Conservation (phyloP, 2,113 vertebrate genomes). For the Parotia lawesii region DNA sequence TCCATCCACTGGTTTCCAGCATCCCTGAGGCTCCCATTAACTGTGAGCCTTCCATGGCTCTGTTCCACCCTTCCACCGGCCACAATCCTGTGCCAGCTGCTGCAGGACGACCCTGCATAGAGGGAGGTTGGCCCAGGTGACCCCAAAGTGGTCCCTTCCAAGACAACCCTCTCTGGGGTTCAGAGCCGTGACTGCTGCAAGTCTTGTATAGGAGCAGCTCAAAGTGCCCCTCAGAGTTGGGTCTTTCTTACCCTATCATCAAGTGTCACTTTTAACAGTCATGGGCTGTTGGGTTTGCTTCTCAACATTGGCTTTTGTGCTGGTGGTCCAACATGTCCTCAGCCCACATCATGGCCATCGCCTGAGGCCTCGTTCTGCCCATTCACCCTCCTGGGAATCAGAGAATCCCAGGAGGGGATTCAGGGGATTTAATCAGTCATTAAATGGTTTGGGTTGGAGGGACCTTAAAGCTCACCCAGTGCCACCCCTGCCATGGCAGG, state of each 20-base stretch:
- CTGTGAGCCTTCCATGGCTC: background rate
- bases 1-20: background rate
- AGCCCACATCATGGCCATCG: accelerated
- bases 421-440: no score
- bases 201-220: background rate
- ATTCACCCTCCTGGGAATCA: background rate
- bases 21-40: background rate
- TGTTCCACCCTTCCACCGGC: background rate
- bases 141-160: background rate
- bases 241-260: background rate
- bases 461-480: background rate
- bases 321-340: background rate
- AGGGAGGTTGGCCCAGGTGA: background rate
- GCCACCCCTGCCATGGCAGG: background rate
- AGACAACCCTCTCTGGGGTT: background rate
- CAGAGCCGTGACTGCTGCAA: background rate
- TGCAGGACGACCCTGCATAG: accelerated
- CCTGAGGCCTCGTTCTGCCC: background rate
- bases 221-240: background rate
- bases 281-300: background rate
- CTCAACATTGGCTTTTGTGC: background rate
- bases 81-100: no score
- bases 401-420: background rate
- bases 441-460: background rate
- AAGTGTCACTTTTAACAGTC: background rate